Evolutionary conservation across 2,888 invertebrate genomes (phyloP).

Genomic region (Seira musarum): DNA sequence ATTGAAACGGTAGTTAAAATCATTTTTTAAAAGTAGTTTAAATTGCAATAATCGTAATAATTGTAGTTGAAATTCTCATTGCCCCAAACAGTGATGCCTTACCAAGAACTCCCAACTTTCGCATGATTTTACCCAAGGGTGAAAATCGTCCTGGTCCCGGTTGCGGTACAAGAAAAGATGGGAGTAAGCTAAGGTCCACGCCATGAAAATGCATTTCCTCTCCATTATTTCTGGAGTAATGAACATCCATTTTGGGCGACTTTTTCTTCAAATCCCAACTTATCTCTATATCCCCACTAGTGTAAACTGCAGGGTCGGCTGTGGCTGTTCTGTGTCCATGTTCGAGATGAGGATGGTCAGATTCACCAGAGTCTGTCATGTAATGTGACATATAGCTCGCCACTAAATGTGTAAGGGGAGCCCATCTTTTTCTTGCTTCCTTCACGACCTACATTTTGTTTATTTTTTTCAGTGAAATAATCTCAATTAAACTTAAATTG

Average conservation of each 20-base stretch:
- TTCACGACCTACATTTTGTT: slow-evolving; percentile 60
- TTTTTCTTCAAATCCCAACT: slow-evolving; percentile 59
- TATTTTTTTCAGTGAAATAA: too few relatives aligned
- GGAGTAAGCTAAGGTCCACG: slow-evolving; percentile 64
- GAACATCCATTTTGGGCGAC: slow-evolving; percentile 58
- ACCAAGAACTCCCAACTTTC: slow-evolving; percentile 60
- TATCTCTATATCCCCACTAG: slow-evolving; percentile 61
- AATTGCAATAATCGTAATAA: slow-evolving; percentile 8
- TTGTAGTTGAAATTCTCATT: too few relatives aligned
- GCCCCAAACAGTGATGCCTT: too few relatives aligned
- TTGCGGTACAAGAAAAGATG: slow-evolving; percentile 51
- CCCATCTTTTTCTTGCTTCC: slow-evolving; percentile 52
- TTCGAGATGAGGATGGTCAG: slow-evolving; percentile 34
- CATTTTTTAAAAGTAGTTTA: not conserved
- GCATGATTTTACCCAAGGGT: slow-evolving; percentile 46
- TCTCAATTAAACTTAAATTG: too few relatives aligned
- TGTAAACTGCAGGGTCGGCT: slow-evolving; percentile 26
- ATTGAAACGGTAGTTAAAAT: not conserved
- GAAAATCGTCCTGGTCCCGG: slow-evolving; percentile 63
- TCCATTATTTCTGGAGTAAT: slow-evolving; percentile 43
- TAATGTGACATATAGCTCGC: slow-evolving; percentile 59
- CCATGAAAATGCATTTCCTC: slow-evolving; percentile 63
- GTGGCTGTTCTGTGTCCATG: slow-evolving; percentile 30
- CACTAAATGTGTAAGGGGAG: slow-evolving; percentile 31
- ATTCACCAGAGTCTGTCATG: slow-evolving; percentile 47